phyloP scores from a whole-genome alignment of 2,113 vertebrate genomes.

The Brachionichthys hirsutus region DNA sequence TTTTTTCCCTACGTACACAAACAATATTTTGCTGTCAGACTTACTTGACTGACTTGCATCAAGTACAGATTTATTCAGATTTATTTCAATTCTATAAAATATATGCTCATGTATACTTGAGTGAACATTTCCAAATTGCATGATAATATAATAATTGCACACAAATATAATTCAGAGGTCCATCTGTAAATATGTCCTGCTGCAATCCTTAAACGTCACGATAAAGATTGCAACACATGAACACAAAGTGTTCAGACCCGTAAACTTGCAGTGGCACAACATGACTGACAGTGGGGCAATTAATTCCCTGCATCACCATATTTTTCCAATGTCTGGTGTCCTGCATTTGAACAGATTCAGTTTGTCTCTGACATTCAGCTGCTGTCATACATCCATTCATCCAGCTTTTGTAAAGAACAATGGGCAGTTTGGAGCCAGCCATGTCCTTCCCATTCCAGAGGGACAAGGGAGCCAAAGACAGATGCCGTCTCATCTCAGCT shows the following conservation, averaged over 20 bases:
- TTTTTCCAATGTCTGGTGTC: conserved; percentile 44
- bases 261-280: not conserved
- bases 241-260: not conserved
- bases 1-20: too few species aligned
- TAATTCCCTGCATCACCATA: conserved; percentile 50
- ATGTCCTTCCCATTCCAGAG: conserved; percentile 53
- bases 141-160: not conserved
- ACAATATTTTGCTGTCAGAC: too few species aligned
- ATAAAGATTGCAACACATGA: not conserved
- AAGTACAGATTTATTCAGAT: too few species aligned
- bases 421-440: conserved; percentile 48
- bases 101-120: not conserved
- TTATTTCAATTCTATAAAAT: not conserved
- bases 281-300: conserved; percentile 30
- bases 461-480: conserved; percentile 64
- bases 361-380: conserved; percentile 53
- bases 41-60: too few species aligned
- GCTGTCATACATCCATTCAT: conserved; percentile 56
- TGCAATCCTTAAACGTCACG: not conserved
- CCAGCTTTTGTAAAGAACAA: conserved; percentile 56
- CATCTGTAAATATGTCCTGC: not conserved
- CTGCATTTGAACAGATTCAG: conserved; percentile 35
- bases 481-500: conserved; percentile 67
- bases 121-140: not conserved
- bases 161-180: not conserved